Conservation (phyloP, 2,113 vertebrate species). For the Saguinus midas region DNA sequence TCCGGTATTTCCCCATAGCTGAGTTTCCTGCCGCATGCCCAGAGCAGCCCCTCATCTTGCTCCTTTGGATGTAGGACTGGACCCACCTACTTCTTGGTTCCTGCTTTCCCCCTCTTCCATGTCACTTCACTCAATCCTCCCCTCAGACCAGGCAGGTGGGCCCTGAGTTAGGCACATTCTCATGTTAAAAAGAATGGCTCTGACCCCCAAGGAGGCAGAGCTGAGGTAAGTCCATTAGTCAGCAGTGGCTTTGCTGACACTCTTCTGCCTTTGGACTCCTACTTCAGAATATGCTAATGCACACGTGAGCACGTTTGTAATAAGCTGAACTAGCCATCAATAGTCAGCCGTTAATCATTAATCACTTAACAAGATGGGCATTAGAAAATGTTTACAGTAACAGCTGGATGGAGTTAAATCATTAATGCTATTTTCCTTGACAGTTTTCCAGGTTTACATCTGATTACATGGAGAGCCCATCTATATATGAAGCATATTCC, state of each 20-base stretch:
- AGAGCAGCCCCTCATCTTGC: background rate
- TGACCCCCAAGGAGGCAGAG: background rate
- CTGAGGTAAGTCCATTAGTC: background rate
- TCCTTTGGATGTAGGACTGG: fast-evolving
- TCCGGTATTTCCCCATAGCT: fast-evolving
- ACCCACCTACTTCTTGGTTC: background rate
- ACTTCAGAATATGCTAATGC: background rate
- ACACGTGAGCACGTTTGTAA: no score
- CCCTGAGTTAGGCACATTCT: fast-evolving
- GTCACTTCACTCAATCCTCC: background rate
- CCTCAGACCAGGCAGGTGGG: fast-evolving
- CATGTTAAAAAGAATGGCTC: background rate
- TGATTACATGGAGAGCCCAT: background rate
- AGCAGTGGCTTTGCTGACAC: background rate
- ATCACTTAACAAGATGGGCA: constrained; percentile 51
- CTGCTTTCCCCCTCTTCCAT: fast-evolving
- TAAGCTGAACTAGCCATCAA: background rate
- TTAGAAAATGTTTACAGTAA: constrained; percentile 47
- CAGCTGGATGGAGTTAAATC: constrained; percentile 8
- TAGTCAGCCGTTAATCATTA: constrained; percentile 71
- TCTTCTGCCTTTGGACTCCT: background rate
- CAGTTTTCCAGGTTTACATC: background rate
- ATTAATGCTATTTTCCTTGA: constrained; percentile 41
- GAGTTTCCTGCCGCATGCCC: fast-evolving
- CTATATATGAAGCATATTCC: background rate